A percentile compares a stretch with the other conserved stretches of the same genome.
Evolutionary conservation across 2,888 invertebrate genomes (phyloP).

Genomic region (Drosophila lacicola): DNA sequence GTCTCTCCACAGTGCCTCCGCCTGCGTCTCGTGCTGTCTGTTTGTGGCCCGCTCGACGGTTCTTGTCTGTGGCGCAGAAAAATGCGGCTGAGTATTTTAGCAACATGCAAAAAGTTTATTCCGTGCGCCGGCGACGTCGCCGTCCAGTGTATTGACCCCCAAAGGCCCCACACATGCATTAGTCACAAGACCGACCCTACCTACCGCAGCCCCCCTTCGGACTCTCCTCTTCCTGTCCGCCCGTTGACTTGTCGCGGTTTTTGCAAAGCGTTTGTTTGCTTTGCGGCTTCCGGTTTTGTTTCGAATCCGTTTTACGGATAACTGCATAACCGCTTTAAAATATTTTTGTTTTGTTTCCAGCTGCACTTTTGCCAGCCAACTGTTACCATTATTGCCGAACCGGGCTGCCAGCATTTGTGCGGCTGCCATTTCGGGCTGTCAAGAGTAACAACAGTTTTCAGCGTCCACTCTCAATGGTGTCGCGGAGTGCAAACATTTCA

Average conservation of each 20-base stretch:
- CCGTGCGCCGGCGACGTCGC: constrained; percentile 59
- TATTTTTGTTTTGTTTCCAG: constrained; percentile 41
- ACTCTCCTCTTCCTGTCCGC: background rate
- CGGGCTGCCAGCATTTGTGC: constrained; percentile 21
- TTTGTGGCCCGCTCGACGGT: constrained; percentile 36
- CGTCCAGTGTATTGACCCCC: constrained; percentile 76
- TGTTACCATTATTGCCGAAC: constrained; percentile 19
- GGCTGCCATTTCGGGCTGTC: constrained; percentile 11
- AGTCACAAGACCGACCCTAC: constrained; percentile 39
- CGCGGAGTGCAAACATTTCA: constrained; percentile 12
- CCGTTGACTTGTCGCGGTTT: constrained; percentile 69
- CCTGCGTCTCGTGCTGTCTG: constrained; percentile 30
- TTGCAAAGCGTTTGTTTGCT: constrained; percentile 77
- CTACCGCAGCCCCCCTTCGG: constrained; percentile 4
- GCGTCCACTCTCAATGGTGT: constrained; percentile 9
- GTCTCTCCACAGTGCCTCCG: constrained; percentile 1
- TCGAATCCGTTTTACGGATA: constrained; percentile 66
- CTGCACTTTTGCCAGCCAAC: constrained; percentile 18
- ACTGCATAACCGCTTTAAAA: constrained; percentile 69
- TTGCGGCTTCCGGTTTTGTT: constrained; percentile 77
- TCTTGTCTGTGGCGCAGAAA: constrained; percentile 56
- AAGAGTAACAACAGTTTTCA: constrained; percentile 2
- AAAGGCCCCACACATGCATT: constrained; percentile 42
- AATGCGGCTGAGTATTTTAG: constrained; percentile 76
- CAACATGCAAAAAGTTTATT: constrained; percentile 76